Conservation (phyloP, 2,888 invertebrate genomes). For the Teleiodes luculella region DNA sequence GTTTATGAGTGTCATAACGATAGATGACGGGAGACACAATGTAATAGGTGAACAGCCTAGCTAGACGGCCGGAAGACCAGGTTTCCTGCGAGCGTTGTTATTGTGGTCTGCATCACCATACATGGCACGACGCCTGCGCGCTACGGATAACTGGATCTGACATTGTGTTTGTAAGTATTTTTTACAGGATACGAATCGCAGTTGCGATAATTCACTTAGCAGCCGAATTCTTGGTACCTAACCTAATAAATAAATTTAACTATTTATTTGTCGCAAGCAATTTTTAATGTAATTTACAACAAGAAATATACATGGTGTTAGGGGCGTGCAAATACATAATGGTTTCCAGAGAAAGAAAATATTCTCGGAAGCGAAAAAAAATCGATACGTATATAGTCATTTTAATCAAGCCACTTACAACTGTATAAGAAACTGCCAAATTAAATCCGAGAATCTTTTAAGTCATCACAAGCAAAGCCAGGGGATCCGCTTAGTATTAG, state of each 20-base stretch:
- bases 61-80: slow-evolving; percentile 72
- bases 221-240: no score
- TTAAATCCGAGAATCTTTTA: neutral
- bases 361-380: no score
- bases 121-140: neutral
- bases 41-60: slow-evolving; percentile 62
- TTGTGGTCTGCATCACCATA: neutral
- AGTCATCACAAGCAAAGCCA: neutral
- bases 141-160: no score
- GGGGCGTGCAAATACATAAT: no score
- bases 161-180: no score
- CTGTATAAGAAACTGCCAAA: neutral
- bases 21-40: neutral
- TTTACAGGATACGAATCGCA: neutral
- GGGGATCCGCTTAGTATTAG: slow-evolving; percentile 16
- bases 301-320: no score
- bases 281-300: no score
- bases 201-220: no score
- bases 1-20: neutral
- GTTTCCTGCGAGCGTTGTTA: slow-evolving; percentile 57
- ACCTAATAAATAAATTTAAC: no score
- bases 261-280: no score
- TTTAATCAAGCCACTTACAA: no score
- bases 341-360: neutral
- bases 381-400: neutral